phyloP scores from a whole-genome alignment of 2,888 invertebrate species.

The Spicauda simplicius region DNA sequence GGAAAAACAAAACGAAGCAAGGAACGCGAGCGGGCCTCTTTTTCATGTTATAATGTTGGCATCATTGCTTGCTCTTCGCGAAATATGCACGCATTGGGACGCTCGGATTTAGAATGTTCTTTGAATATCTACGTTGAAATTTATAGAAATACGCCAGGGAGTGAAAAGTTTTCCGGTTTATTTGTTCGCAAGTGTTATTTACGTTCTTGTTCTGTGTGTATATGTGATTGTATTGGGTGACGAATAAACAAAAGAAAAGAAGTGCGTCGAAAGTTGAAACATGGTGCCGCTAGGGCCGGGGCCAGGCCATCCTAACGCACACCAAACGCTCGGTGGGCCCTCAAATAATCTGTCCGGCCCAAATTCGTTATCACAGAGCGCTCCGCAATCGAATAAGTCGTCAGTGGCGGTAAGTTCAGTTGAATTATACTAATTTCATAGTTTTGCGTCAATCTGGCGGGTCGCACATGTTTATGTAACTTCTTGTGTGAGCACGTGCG shows the following conservation, averaged over 20 bases:
- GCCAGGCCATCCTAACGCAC: constrained; percentile 84
- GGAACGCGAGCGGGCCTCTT: constrained; percentile 24
- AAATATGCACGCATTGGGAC: constrained; percentile 83
- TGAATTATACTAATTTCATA: constrained; percentile 55
- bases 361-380: constrained; percentile 77
- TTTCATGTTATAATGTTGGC: constrained; percentile 54
- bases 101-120: constrained; percentile 81
- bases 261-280: constrained; percentile 82
- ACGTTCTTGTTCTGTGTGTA: constrained; percentile 65
- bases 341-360: constrained; percentile 75
- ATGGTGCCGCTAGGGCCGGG: constrained; percentile 91
- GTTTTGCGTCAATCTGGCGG: constrained; percentile 75
- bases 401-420: constrained; percentile 76
- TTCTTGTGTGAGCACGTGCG: constrained; percentile 80
- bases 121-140: constrained; percentile 76
- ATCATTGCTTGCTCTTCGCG: constrained; percentile 73
- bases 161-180: constrained; percentile 61
- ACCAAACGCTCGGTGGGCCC: constrained; percentile 80
- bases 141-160: constrained; percentile 62
- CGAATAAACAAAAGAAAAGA: constrained; percentile 69
- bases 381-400: constrained; percentile 80
- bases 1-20: constrained; percentile 18
- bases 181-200: constrained; percentile 56
- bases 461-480: constrained; percentile 83
- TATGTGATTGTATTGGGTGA: constrained; percentile 78